Evolutionary conservation across 2,888 invertebrate species (phyloP).

Genomic region (Zaprionus lineosus): DNA sequence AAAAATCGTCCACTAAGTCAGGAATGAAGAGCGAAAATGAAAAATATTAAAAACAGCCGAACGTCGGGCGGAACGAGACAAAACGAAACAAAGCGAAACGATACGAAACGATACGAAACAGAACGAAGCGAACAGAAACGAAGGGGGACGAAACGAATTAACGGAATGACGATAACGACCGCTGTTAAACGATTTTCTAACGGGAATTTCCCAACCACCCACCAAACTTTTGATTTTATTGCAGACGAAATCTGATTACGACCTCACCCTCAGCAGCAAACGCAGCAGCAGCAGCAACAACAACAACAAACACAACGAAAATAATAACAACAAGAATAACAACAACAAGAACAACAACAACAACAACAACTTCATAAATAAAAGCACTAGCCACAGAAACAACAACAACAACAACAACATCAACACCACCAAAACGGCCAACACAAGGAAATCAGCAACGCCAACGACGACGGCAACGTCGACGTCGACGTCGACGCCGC

Average conservation of each 20-base stretch:
- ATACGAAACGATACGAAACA: no score
- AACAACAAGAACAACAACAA: conserved; percentile 34
- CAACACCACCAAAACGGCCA: conserved; percentile 75
- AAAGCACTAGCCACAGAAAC: no score
- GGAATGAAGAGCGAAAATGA: no score
- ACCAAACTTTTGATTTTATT: neutral
- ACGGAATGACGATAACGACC: no score
- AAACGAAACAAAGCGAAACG: conserved; percentile 21
- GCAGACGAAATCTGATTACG: conserved; percentile 10
- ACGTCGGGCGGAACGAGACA: no score
- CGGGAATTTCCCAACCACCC: conserved; percentile 29
- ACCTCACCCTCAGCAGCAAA: conserved; percentile 66
- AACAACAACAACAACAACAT: conserved; percentile 45
- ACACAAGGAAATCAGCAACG: conserved; percentile 35
- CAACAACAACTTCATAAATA: no score
- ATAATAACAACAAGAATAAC: conserved; percentile 69
- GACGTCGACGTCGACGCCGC: conserved; percentile 36
- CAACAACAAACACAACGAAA: conserved; percentile 56
- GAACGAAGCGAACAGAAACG: no score
- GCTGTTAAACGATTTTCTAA: conserved; percentile 12
- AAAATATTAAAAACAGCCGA: conserved; percentile 9
- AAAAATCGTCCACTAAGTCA: no score
- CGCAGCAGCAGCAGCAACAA: conserved; percentile 13
- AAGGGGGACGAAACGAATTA: no score
- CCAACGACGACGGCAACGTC: conserved; percentile 37